A percentile compares a stretch with the other conserved stretches of the same genome.
phyloP scores from a whole-genome alignment of 2,797 vertebrate genomes.

The Decapterus maruadsi region DNA sequence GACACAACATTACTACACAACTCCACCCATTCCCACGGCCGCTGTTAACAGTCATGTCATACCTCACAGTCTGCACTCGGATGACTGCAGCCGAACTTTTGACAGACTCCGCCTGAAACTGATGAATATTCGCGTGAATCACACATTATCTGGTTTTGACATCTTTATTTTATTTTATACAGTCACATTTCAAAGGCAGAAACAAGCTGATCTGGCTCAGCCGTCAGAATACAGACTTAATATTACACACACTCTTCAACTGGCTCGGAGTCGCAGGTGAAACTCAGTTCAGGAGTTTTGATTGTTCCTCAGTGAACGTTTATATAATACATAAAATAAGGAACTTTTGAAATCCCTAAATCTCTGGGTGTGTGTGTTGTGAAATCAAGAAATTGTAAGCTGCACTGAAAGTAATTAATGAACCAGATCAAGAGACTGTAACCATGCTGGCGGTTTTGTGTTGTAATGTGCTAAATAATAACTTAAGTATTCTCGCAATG shows the following conservation, averaged over 20 bases:
- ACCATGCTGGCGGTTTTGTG: neutral
- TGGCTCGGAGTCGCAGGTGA: no score
- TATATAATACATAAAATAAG: neutral
- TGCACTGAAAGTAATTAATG: neutral
- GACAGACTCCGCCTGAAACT: conserved; percentile 1
- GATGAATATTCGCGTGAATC: conserved; percentile 1
- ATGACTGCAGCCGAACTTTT: conserved; percentile 28
- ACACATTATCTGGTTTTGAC: conserved; percentile 9
- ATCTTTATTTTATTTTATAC: neutral
- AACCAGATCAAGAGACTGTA: neutral
- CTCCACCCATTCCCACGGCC: conserved; percentile 13
- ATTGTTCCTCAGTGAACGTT: neutral
- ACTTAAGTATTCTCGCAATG: neutral
- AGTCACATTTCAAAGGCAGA: neutral
- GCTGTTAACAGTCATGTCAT: neutral
- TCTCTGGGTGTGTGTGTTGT: neutral
- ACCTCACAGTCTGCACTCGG: conserved; percentile 22
- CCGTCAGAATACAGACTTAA: no score
- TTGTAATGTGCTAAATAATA: neutral
- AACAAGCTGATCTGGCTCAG: no score
- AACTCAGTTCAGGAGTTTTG: no score
- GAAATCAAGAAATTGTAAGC: neutral
- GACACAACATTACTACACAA: conserved; percentile 9
- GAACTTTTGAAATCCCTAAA: neutral
- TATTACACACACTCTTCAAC: no score